phyloP scores from a whole-genome alignment of 2,888 invertebrate genomes.

The Chrysolina haemoptera region DNA sequence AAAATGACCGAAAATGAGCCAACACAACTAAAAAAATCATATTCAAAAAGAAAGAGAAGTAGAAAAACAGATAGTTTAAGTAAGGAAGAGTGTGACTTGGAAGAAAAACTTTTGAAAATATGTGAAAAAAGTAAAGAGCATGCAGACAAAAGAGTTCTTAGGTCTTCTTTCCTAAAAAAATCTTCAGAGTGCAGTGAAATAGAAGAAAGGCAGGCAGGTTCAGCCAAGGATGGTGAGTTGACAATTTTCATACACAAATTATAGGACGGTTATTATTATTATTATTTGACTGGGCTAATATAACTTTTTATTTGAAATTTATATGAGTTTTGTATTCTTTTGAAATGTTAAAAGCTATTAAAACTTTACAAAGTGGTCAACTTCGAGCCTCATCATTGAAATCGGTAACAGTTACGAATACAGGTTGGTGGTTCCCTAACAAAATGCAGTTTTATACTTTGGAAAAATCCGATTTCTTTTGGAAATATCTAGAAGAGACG shows the following conservation, averaged over 20 bases:
- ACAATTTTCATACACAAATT: background rate
- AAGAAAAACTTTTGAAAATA: conserved; percentile 18
- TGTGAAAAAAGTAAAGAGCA: conserved; percentile 1
- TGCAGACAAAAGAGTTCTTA: background rate
- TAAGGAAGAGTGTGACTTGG: conserved; percentile 6
- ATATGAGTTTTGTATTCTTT: too few species aligned
- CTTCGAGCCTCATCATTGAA: too few species aligned
- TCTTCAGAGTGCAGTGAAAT: background rate
- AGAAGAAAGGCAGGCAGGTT: background rate
- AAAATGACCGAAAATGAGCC: background rate
- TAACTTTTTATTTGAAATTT: too few species aligned
- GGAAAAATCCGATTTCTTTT: too few species aligned
- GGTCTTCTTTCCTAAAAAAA: conserved; percentile 4
- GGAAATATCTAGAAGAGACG: too few species aligned
- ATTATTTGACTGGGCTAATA: too few species aligned
- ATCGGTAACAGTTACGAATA: too few species aligned
- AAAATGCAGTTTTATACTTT: too few species aligned
- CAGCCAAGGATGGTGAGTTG: background rate
- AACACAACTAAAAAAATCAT: background rate
- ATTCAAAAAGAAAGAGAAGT: background rate
- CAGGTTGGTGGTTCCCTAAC: too few species aligned
- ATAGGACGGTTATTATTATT: too few species aligned
- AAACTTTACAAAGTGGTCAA: too few species aligned
- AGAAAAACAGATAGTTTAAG: background rate
- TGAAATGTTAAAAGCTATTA: too few species aligned